Percentiles rank a stretch among this genome's conserved stretches.
phyloP scores from a whole-genome alignment of 2,888 invertebrate genomes.

The Cataglyphis altisquamis region DNA sequence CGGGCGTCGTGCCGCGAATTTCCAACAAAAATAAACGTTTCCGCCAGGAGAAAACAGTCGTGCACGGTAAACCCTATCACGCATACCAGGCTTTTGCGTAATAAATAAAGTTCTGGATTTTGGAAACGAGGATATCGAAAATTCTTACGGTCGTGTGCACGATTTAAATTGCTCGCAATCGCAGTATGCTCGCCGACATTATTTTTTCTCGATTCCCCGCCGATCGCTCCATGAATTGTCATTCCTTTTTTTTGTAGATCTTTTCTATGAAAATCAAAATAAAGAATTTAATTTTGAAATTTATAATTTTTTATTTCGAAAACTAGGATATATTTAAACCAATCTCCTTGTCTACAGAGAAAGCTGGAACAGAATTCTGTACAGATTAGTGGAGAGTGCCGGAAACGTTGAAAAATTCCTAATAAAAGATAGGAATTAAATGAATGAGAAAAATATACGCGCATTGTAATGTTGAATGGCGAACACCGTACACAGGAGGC shows the following conservation, averaged over 20 bases:
- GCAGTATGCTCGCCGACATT: not conserved
- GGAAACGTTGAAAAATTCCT: not conserved
- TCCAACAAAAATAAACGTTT: slow-evolving; percentile 66
- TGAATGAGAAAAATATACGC: not conserved
- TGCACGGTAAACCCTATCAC: slow-evolving; percentile 13
- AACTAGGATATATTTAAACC: not conserved
- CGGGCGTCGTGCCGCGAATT: slow-evolving; percentile 65
- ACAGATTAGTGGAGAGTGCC: not conserved
- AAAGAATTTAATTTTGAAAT: not conserved
- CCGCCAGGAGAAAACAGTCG: slow-evolving; percentile 6
- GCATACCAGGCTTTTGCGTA: slow-evolving; percentile 16
- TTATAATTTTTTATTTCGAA: not conserved
- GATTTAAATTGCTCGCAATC: slow-evolving; percentile 4
- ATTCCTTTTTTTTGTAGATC: not conserved
- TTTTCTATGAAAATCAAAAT: not conserved
- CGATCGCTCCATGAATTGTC: not conserved
- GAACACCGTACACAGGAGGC: not conserved
- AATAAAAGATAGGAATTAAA: not conserved
- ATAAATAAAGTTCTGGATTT: slow-evolving; percentile 48
- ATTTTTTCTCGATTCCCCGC: not conserved
- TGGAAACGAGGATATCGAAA: slow-evolving; percentile 26
- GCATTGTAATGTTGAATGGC: not conserved
- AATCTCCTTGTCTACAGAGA: not conserved
- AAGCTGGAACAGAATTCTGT: not conserved
- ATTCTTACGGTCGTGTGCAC: slow-evolving; percentile 2